These are phyloP conservation scores for Hippocampus kuda DNA, from an alignment of 2,797 vertebrate species.

Conservation along the genomic window DNA sequence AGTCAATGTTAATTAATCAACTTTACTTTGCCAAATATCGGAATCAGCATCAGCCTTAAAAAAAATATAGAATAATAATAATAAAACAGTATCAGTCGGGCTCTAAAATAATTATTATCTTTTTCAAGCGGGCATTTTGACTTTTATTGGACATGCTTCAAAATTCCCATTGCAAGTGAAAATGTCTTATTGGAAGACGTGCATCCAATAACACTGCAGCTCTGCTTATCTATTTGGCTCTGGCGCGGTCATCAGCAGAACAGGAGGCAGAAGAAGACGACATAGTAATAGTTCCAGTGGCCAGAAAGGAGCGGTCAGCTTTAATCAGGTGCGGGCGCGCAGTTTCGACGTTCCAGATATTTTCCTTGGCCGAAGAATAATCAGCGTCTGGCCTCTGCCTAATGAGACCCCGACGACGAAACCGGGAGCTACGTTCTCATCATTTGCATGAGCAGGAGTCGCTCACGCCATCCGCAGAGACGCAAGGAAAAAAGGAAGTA, in stretches of 20 bases:
- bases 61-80: too few relatives aligned
- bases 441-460: conserved; percentile 66
- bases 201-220: not conserved
- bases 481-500: conserved; percentile 35
- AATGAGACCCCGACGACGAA: conserved; percentile 56
- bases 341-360: conserved; percentile 41
- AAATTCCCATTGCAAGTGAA: too few relatives aligned
- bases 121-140: too few relatives aligned
- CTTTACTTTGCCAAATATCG: not conserved
- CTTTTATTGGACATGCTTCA: too few relatives aligned
- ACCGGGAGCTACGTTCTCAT: conserved; percentile 24
- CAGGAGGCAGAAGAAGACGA: conserved; percentile 9
- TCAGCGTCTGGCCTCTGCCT: conserved; percentile 62
- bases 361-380: conserved; percentile 50
- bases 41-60: too few relatives aligned
- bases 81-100: too few relatives aligned
- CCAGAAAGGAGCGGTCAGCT: conserved; percentile 9
- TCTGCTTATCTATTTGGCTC: not conserved
- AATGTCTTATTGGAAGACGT: too few relatives aligned
- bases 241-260: conserved; percentile 1
- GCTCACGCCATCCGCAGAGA: conserved; percentile 59
- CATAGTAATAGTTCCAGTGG: not conserved
- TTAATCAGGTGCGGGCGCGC: conserved; percentile 40
- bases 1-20: conserved; percentile 2
- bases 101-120: too few relatives aligned